Conservation (phyloP, 1,140 invertebrate species). For the Papilio glaucus region DNA sequence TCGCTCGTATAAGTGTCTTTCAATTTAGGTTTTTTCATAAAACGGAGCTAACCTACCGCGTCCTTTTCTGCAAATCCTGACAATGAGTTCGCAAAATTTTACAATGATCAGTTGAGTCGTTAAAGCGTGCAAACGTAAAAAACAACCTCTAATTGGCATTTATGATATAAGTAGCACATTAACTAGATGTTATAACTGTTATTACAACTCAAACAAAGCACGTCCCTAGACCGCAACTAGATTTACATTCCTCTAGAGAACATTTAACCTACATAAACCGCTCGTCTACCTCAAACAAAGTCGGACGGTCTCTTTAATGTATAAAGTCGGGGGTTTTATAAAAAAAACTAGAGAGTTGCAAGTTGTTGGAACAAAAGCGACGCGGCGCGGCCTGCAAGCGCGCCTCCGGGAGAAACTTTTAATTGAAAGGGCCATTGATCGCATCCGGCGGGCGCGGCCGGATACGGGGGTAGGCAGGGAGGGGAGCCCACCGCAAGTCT, state of each 20-base stretch:
- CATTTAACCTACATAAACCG: constrained; percentile 22
- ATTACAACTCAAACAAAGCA: no score
- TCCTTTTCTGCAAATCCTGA: no score
- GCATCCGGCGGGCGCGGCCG: constrained; percentile 44
- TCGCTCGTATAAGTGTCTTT: not conserved
- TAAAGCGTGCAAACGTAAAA: no score
- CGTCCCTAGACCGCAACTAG: not conserved
- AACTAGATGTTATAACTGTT: no score
- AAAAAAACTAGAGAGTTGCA: constrained; percentile 40
- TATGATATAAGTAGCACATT: no score
- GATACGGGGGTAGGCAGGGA: constrained; percentile 26
- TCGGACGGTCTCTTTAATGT: constrained; percentile 27
- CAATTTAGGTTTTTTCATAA: not conserved
- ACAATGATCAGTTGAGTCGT: no score
- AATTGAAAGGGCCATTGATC: constrained; percentile 70
- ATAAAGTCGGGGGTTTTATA: constrained; percentile 41
- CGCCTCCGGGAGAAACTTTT: constrained; percentile 55
- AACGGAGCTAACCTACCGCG: no score
- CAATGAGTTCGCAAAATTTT: no score
- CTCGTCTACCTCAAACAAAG: constrained; percentile 27
- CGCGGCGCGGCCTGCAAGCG: constrained; percentile 49
- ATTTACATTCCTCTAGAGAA: constrained; percentile 20
- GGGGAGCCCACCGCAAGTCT: constrained; percentile 18
- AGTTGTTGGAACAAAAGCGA: constrained; percentile 42
- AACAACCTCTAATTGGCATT: no score